Base-by-base conservation (phyloP, 1,140 invertebrate genomes). In the Pachyrhynchus sulphureomaculatus region DNA sequence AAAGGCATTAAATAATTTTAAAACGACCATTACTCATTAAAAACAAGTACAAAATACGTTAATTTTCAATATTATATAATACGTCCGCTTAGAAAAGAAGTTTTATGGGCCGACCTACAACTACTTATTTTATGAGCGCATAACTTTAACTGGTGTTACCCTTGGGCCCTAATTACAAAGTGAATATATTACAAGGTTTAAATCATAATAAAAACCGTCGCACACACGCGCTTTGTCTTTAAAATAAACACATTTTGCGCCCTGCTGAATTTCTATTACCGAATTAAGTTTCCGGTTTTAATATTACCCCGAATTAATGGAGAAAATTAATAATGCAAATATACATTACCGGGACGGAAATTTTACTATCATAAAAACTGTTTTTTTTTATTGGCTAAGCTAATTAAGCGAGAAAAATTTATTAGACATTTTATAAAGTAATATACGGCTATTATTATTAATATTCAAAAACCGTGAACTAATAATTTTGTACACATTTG, bases 221-320 rank as follows among this genome's bases (percentile, higher is more conserved):
- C 36, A 39, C 6, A 39, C 17, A 17, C 36, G n/a, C 36, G 17
- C 2, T 39, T 17, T 39, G 6, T 18, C 36, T 18, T 33, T 39
- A 39, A 39, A 39, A 39, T 39, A 39, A 39, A 39, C 36, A 39
- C 13, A 39, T 39, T 39, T 17, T 17, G n/a, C n/a, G 36, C n/a
- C 13, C 36, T 29, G 26, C 26, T 29, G 26, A 29, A 29, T 29
- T 29, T 29, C 26, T 29, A 29, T 29, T 29, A 29, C 26, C 8
- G 26, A 29, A 29, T 29, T 29, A 29, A 6, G 5, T 29, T 29
- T 29, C 26, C 8, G 26, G 6, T 29, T 29, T 29, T 9, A 29
- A 29, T 29, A 29, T 29, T 6, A 29, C 26, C 26, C 26, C 26
- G 5, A 29, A 29, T 29, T 29, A 29, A 29, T 29, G 26, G 8